phyloP scores from a whole-genome alignment of 1,140 invertebrate species.

The Euura lappo region DNA sequence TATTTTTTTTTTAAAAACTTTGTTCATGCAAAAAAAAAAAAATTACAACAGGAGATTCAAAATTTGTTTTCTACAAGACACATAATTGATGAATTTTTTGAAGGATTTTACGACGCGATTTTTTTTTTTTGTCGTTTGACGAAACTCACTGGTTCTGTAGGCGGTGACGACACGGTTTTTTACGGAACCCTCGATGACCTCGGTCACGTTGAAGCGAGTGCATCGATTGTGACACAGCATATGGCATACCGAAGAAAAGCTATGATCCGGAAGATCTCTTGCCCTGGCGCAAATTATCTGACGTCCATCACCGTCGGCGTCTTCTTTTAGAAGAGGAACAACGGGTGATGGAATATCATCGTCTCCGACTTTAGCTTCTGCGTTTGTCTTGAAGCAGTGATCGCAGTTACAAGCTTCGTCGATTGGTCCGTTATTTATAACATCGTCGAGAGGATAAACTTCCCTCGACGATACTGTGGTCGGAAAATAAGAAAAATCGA shows the following conservation, averaged over 20 bases:
- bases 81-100: no score
- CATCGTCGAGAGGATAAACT: neutral
- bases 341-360: constrained; percentile 9
- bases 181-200: constrained; percentile 26
- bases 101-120: no score
- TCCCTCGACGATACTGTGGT: neutral
- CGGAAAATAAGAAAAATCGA: neutral
- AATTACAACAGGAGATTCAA: neutral
- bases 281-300: constrained; percentile 49
- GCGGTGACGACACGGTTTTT: constrained; percentile 31
- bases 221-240: constrained; percentile 53
- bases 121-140: constrained; percentile 7
- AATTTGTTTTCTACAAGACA: neutral
- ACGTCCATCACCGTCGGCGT: constrained; percentile 39
- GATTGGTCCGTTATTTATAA: neutral
- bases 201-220: constrained; percentile 34
- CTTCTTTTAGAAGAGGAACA: constrained; percentile 24
- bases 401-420: constrained; percentile 43
- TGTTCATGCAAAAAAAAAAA: no score
- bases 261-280: constrained; percentile 45
- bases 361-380: constrained; percentile 30
- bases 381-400: constrained; percentile 40
- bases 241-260: constrained; percentile 52
- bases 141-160: constrained; percentile 44
- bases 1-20: no score